Evolutionary conservation across 1,140 invertebrate genomes (phyloP), one percentile per base, ranked within the genome.

Genomic region (Pachypeltis micranthus): DNA sequence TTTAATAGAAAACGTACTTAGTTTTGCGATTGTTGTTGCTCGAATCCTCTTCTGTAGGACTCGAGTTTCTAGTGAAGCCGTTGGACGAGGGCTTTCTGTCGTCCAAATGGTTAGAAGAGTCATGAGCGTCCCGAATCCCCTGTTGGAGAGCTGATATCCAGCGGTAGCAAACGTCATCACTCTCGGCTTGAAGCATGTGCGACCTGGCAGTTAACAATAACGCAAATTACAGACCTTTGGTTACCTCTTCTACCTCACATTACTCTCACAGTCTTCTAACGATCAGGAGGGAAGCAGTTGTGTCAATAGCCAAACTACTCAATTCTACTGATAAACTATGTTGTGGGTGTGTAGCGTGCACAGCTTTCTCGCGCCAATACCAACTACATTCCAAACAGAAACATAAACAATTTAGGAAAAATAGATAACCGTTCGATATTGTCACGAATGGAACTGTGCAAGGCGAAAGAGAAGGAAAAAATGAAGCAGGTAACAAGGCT

Each of bases 171-270:
- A 92, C 87, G 69, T 92, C 86, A 68, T 96, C 92, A 0, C 90
- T 93, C 71, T 98, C 94, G 1, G 95, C 94, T 84, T 98, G 95
- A 1, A 98, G 78, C 73, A 96, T 90, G 75, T 98, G 95, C 73
- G 86, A 94, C 74, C 92, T 96, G 67, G 0, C 74, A 77, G 68
- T 29, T 12, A 58, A 58, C 12, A 21, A 12, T 19, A 44, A 44
- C n/a, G n/a, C 10, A 44, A 12, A 44, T 44, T 44, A n/a, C 10
- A 44, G n/a, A 44, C 34, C 10, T 44, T 44, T 44, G 34, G n/a
- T 10, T 44, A 12, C 34, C 34, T 44, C 34, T 44, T 44, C n/a
- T 10, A 10, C 34, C n/a, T 44, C n/a, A 44, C n/a, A 44, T 44
- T 44, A 12, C 10, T 10, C n/a, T n/a, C n/a, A n/a, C n/a, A n/a